Percentiles rank a stretch among this genome's conserved stretches.
Evolutionary conservation across 2,888 invertebrate species (phyloP).

Genomic region (Scelioninae gen. 2): DNA sequence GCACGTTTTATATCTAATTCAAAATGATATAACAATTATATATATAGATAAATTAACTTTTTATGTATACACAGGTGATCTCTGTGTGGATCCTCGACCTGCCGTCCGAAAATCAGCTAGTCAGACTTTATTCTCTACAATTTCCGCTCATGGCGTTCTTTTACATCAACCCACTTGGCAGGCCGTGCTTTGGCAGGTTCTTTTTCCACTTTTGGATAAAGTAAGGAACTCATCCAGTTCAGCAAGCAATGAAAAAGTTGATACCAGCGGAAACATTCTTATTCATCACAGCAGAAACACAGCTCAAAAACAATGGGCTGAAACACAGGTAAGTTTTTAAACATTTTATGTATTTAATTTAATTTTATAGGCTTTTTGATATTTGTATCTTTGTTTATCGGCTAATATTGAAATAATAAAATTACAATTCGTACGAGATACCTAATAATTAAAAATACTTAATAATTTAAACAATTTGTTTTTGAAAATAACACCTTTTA

Average conservation of each 20-base stretch:
- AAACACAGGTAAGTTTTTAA: constrained; percentile 94
- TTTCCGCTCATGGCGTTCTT: constrained; percentile 95
- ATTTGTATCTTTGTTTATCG: too few species aligned
- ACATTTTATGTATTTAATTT: too few species aligned
- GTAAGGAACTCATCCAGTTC: constrained; percentile 86
- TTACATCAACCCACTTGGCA: constrained; percentile 94
- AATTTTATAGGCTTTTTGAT: too few species aligned
- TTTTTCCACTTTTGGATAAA: constrained; percentile 95
- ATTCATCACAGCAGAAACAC: constrained; percentile 99
- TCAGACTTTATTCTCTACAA: constrained; percentile 97
- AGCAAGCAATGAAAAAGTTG: constrained; percentile 87
- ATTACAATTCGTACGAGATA: too few species aligned
- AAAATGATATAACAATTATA: too few species aligned
- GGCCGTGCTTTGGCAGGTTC: constrained; percentile 94
- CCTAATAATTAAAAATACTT: too few species aligned
- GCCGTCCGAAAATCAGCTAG: constrained; percentile 98
- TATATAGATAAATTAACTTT: too few species aligned
- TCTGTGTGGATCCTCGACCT: constrained; percentile 96
- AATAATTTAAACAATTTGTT: too few species aligned
- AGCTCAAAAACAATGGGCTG: constrained; percentile 99
- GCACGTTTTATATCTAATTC: too few species aligned
- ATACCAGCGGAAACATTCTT: constrained; percentile 93
- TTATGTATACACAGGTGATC: constrained; percentile 78
- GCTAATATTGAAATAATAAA: too few species aligned
- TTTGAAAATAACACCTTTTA: too few species aligned